phyloP scores from a whole-genome alignment of 2,797 vertebrate species.

The Lindbergichthys nudifrons region DNA sequence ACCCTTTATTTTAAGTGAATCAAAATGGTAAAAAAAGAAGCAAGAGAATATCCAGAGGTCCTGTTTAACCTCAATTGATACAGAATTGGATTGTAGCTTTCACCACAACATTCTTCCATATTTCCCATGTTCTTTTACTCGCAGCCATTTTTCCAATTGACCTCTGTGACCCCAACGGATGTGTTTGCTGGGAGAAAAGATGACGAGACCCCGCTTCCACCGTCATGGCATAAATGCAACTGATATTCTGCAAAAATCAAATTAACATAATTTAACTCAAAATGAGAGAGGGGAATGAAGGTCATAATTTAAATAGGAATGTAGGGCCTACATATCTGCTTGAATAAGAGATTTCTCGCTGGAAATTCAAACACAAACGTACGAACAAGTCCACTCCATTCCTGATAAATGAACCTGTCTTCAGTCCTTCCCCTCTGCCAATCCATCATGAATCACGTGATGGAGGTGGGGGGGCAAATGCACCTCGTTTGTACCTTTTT shows the following conservation, averaged over 20 bases:
- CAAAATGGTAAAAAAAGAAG: no score
- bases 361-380: background rate
- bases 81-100: background rate
- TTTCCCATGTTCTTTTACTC: background rate
- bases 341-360: background rate
- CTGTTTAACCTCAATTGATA: no score
- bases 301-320: no score
- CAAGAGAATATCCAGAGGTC: background rate
- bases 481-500: background rate
- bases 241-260: background rate
- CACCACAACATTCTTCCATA: background rate
- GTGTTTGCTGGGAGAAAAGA: background rate
- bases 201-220: background rate
- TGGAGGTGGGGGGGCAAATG: background rate
- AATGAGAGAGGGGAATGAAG: background rate
- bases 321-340: background rate
- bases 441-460: conserved; percentile 22
- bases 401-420: conserved; percentile 35
- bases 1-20: no score
- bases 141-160: background rate
- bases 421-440: conserved; percentile 5
- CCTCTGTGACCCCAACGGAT: background rate
- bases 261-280: fast-evolving
- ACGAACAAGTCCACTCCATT: background rate
- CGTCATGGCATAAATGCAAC: background rate